A percentile compares a stretch with the other conserved stretches of the same genome.
These are phyloP conservation scores for Hydriomena furcata DNA, from an alignment of 2,888 invertebrate species.

Conservation along the genomic window DNA sequence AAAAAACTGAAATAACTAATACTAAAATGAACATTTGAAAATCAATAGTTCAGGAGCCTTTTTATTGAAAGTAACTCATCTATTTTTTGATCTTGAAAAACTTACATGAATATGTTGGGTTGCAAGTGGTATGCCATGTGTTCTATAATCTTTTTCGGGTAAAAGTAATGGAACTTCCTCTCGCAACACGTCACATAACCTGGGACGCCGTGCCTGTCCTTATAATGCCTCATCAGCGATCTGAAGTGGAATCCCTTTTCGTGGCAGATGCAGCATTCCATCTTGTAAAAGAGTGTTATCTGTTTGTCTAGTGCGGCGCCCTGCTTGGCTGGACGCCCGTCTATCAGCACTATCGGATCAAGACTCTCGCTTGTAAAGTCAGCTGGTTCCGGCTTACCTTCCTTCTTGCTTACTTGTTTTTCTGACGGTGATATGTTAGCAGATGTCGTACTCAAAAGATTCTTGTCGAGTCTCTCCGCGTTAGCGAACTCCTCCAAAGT, in stretches of 20 bases:
- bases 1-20: no score
- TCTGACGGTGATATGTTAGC: constrained; percentile 30
- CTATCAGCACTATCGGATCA: constrained; percentile 65
- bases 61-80: no score
- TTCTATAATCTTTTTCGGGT: constrained; percentile 77
- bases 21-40: no score
- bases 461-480: constrained; percentile 64
- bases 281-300: constrained; percentile 75
- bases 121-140: constrained; percentile 79
- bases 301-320: constrained; percentile 71
- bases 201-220: constrained; percentile 76
- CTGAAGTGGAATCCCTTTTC: constrained; percentile 71
- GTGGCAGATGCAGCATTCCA: constrained; percentile 79
- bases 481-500: constrained; percentile 71
- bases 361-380: constrained; percentile 50
- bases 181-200: constrained; percentile 77
- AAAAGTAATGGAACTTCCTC: constrained; percentile 78
- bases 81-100: no score
- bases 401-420: constrained; percentile 34
- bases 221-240: constrained; percentile 76
- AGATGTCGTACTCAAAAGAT: constrained; percentile 48
- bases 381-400: constrained; percentile 35
- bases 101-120: constrained; percentile 77
- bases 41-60: no score
- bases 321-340: constrained; percentile 72